phyloP scores from a whole-genome alignment of 2,797 vertebrate species.

The Cynopterus sphinx region DNA sequence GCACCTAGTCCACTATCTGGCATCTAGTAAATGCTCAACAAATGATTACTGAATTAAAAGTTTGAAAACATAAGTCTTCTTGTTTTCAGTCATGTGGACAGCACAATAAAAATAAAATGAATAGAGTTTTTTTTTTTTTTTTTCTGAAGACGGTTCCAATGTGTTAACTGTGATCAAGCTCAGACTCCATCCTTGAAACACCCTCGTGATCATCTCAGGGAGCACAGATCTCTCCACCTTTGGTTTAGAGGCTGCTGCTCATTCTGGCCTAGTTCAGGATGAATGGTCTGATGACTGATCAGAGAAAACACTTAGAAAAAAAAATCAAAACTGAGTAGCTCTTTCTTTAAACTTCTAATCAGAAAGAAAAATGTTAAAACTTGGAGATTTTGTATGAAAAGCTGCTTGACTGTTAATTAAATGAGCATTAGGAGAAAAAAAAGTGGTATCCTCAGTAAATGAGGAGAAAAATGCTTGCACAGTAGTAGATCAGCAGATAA shows the following conservation, averaged over 20 bases:
- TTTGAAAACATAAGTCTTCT: background rate
- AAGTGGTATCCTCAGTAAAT: constrained; percentile 57
- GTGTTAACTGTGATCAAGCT: background rate
- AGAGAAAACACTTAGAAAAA: constrained; percentile 12
- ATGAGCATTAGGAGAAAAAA: constrained; percentile 40
- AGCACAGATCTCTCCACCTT: background rate
- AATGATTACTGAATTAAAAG: background rate
- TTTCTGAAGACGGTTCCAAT: background rate
- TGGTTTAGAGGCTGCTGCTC: background rate
- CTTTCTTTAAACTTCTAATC: constrained; percentile 61
- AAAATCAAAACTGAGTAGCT: constrained; percentile 27
- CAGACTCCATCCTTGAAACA: background rate
- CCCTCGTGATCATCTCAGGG: background rate
- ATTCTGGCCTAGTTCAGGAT: background rate
- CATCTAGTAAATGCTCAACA: background rate
- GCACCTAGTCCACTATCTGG: background rate
- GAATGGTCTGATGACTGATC: background rate
- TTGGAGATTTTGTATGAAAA: constrained; percentile 63
- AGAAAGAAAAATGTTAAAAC: constrained; percentile 60
- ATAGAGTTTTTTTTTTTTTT: background rate
- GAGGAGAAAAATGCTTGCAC: constrained; percentile 61
- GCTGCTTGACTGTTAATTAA: constrained; percentile 70
- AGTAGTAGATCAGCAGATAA: constrained; percentile 68
- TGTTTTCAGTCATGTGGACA: background rate
- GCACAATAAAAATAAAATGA: background rate